Evolutionary conservation across 1,140 invertebrate species (phyloP), one percentile per base, ranked within the genome.

Genomic region (Steinernema khuongi): DNA sequence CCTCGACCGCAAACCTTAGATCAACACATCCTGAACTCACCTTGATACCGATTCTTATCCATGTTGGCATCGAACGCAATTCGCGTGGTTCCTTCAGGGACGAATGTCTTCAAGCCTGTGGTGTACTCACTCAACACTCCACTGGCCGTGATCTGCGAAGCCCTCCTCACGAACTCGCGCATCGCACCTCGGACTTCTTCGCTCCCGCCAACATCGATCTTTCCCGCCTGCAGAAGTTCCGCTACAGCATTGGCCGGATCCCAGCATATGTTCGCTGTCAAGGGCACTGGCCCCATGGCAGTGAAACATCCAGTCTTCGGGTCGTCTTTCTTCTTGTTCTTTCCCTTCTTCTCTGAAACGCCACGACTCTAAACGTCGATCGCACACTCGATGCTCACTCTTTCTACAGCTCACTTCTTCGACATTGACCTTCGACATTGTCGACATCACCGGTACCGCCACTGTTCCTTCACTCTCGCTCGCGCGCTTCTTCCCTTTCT

Each of bases 41-140:
- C 50, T 60, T 60, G 50, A 22, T 60, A 60, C 7, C 50, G 50
- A 60, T 60, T 60, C 50, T 60, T 60, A 22, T 60, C 50, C 7
- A 22, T 22, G 22, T 60, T 60, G 11, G 50, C 50, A 26, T 60
- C 50, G 26, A 60, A 60, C 7, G 50, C 50, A 4, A 22, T 4
- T 11, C 50, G 7, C 7, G 50, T 60, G 14, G 50, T 60, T 14
- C 26, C 26, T 22, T 60, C 50, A 14, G 50, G 50, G 4, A 60
- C 19, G 50, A n/a, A 60, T 4, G 22, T 11, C 50, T 60, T 60
- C 50, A 60, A 22, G 19, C 7, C 26, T 11, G 11, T 60, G 14
- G 19, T 60, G 50, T 60, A 60, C 50, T 60, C 50, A 22, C 4
- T 26, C 19, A 60, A 22, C 7, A 22, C 50, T 60, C 50, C 50